Base-by-base conservation (phyloP, 2,797 vertebrate genomes). In the Semaprochilodus insignis region DNA sequence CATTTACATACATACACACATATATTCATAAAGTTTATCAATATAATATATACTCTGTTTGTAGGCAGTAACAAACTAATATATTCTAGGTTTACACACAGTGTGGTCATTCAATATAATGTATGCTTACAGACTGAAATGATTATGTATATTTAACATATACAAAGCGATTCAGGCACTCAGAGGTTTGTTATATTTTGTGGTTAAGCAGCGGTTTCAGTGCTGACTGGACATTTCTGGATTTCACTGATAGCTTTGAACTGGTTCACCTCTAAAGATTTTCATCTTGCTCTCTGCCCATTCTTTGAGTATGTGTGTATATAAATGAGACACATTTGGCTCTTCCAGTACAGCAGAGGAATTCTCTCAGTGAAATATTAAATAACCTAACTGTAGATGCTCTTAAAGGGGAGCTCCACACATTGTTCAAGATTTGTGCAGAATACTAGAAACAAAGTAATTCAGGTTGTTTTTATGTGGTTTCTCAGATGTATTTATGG, bases 181-280 rank as follows among this genome's bases (percentile, higher is more conserved):
- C 27, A 16, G 63, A 66, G 16, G 31, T 66, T 65, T 40, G 65
- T 23, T 69, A 21, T 48, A 70, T 23, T 44, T 15, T 44, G 36
- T 7, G 40, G 66, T 40, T 23, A 44, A 13, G 19, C 40, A 70
- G 11, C 34, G 1, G 4, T 70, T 23, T 70, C 66, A 44, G 66
- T 17, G 21, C 66, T n/a, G 36, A 19, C 19, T 23, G 34, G 23
- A 40, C 14, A 48, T 40, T 48, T 70, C 66, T 44, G 52, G 19
- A 51, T 34, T 67, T 78, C 62, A 54, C 27, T 54, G 11, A 78
- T 67, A 34, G 59, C 74, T 77, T 48, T 48, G 63, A 66, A 66
- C 63, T 66, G 4, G 63, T 34, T 63, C 57, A 17, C 65, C 60
- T 25, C 65, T 67, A 31, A 67, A 40, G 34, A 5, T 21, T 67